Percentiles rank a stretch among this genome's conserved stretches.
These are phyloP conservation scores for Stomatorhinus ivindoensis DNA, from an alignment of 2,113 vertebrate genomes.

Conservation along the genomic window DNA sequence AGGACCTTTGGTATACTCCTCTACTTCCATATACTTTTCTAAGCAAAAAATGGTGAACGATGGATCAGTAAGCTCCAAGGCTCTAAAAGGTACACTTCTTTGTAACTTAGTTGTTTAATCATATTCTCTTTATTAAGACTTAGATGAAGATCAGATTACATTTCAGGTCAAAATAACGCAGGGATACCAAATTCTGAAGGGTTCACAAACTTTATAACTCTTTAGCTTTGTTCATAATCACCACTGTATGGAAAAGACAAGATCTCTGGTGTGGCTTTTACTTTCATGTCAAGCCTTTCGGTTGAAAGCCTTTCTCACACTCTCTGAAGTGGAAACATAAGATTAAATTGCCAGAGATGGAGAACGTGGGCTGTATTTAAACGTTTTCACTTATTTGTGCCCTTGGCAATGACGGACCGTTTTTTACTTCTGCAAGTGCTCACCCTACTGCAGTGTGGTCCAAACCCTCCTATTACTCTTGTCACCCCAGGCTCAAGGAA, in stretches of 20 bases:
- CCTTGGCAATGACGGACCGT: background rate
- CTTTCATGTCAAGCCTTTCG: slow-evolving; percentile 17
- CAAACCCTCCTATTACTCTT: background rate
- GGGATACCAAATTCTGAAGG: background rate
- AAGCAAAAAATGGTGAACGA: background rate
- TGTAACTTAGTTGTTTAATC: background rate
- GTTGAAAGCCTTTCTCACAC: slow-evolving; percentile 18
- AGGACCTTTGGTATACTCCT: background rate
- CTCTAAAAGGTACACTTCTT: background rate
- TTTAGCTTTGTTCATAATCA: slow-evolving; percentile 15
- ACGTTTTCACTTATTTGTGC: slow-evolving; percentile 20
- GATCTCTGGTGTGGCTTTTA: background rate
- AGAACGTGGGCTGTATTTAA: slow-evolving; percentile 25
- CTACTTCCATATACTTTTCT: background rate
- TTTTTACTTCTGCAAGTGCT: background rate
- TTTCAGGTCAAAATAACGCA: background rate
- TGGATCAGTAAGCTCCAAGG: background rate
- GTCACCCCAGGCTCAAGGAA: background rate
- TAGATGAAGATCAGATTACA: slow-evolving; percentile 4
- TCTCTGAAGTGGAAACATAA: slow-evolving; percentile 24
- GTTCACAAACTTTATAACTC: background rate
- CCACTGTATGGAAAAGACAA: slow-evolving; percentile 12
- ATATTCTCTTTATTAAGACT: background rate
- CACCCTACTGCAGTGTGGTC: background rate
- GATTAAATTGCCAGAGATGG: slow-evolving; percentile 21